Percentiles rank a stretch among this genome's conserved stretches.
Conservation (phyloP, 2,888 invertebrate species). For the Rhorus exstirpatorius region DNA sequence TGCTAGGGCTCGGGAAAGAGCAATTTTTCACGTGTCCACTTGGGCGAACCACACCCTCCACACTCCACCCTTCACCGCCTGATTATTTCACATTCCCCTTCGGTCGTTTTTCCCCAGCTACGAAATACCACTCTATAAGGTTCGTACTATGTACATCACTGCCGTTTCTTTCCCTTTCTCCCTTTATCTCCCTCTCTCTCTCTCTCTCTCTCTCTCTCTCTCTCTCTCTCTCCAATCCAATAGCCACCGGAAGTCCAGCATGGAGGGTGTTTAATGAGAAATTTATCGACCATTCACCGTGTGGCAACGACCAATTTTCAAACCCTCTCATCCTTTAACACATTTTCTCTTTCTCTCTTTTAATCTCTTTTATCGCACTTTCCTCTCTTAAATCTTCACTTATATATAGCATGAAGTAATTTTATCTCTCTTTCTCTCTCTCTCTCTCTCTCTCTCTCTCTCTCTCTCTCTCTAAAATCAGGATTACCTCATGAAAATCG, state of each 20-base stretch:
- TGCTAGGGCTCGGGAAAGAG: slow-evolving; percentile 52
- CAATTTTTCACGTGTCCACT: slow-evolving; percentile 73
- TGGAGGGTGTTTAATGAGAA: slow-evolving; percentile 75
- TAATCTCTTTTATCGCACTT: slow-evolving; percentile 26
- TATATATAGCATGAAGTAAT: slow-evolving; percentile 44
- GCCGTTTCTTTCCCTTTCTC: too few relatives aligned
- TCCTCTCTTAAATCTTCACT: slow-evolving; percentile 48
- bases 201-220: slow-evolving; percentile 30
- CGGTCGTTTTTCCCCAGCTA: slow-evolving; percentile 42
- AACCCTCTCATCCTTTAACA: slow-evolving; percentile 64
- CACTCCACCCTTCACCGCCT: slow-evolving; percentile 58
- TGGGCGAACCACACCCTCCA: slow-evolving; percentile 57
- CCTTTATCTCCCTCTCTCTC: too few relatives aligned
- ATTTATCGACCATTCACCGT: slow-evolving; percentile 75
- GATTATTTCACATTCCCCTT: slow-evolving; percentile 73
- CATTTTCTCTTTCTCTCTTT: slow-evolving; percentile 35
- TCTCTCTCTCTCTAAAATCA: too few relatives aligned
- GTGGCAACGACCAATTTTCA: slow-evolving; percentile 75
- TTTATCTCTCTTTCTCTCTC: slow-evolving; percentile 45
- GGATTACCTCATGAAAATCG: slow-evolving; percentile 10
- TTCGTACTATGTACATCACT: slow-evolving; percentile 65
- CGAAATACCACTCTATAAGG: slow-evolving; percentile 71
- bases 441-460: slow-evolving; percentile 42
- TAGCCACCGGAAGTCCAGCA: slow-evolving; percentile 60
- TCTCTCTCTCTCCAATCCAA: slow-evolving; percentile 55